phyloP scores from a whole-genome alignment of 2,888 invertebrate species.

The Hipparchia sbordonii region DNA sequence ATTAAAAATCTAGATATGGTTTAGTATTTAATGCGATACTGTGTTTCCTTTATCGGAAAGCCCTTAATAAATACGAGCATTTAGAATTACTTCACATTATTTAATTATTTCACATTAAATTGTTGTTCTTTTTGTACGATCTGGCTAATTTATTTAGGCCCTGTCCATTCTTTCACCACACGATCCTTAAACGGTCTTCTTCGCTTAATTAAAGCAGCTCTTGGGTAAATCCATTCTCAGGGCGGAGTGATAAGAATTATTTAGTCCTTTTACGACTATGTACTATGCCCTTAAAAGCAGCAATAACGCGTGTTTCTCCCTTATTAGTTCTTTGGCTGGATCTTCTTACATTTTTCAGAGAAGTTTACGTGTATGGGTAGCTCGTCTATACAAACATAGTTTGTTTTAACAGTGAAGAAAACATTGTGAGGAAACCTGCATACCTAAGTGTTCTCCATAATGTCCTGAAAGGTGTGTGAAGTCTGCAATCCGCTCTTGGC shows the following conservation, averaged over 20 bases:
- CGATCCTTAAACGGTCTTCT: slow-evolving; percentile 53
- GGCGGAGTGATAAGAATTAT: slow-evolving; percentile 49
- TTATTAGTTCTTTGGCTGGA: slow-evolving; percentile 25
- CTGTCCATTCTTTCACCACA: slow-evolving; percentile 42
- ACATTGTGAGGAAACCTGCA: too few species aligned
- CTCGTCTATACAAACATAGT: too few species aligned
- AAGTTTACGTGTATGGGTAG: too few species aligned
- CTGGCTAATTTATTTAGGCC: slow-evolving; percentile 3
- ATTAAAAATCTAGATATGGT: too few species aligned
- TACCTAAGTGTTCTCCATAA: too few species aligned
- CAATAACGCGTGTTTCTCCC: slow-evolving; percentile 14
- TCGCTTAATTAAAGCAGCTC: slow-evolving; percentile 63
- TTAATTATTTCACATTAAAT: background rate
- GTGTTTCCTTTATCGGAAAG: too few species aligned
- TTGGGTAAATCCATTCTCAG: slow-evolving; percentile 59
- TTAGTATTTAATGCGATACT: too few species aligned
- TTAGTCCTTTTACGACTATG: slow-evolving; percentile 46
- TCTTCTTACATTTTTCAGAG: too few species aligned
- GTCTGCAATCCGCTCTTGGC: too few species aligned
- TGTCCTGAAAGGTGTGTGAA: too few species aligned
- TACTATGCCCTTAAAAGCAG: slow-evolving; percentile 19
- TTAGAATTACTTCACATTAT: background rate
- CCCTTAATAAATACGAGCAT: too few species aligned
- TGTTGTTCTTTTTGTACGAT: background rate
- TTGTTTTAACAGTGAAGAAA: too few species aligned